Conservation (phyloP, 2,113 vertebrate genomes). For the Rhinolophus sinicus region DNA sequence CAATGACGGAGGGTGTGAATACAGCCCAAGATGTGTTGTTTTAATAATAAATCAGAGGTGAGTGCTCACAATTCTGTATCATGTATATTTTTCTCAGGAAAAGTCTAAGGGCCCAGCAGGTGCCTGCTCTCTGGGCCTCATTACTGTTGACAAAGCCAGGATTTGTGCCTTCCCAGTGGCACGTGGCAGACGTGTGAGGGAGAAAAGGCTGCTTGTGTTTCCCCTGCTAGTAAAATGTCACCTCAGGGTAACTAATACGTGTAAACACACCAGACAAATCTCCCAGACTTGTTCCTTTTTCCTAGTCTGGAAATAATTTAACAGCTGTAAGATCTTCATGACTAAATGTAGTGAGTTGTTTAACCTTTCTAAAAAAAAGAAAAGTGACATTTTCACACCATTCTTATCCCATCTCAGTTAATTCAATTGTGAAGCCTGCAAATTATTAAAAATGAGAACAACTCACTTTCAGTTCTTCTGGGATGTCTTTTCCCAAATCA, state of each 20-base stretch:
- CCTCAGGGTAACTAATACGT: slow-evolving; percentile 71
- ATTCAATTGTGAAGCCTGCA: slow-evolving; percentile 57
- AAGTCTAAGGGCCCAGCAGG: slow-evolving; percentile 73
- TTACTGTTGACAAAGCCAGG: slow-evolving; percentile 78
- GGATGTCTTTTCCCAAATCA: neutral
- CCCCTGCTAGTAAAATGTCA: slow-evolving; percentile 76
- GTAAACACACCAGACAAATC: slow-evolving; percentile 65
- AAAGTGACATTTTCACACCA: neutral
- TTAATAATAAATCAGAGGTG: slow-evolving; percentile 74
- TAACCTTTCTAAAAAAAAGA: slow-evolving; percentile 4
- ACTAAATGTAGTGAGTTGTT: slow-evolving; percentile 46
- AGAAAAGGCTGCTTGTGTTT: slow-evolving; percentile 65
- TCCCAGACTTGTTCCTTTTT: slow-evolving; percentile 64
- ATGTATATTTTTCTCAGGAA: slow-evolving; percentile 69
- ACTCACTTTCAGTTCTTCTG: neutral
- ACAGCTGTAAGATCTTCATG: slow-evolving; percentile 51
- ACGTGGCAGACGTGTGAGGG: slow-evolving; percentile 66
- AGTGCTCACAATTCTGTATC: slow-evolving; percentile 63
- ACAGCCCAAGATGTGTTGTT: neutral
- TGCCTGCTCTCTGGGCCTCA: slow-evolving; percentile 72
- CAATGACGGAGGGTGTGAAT: slow-evolving; percentile 3
- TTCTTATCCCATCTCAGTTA: slow-evolving; percentile 66
- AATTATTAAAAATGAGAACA: slow-evolving; percentile 40
- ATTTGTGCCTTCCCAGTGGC: slow-evolving; percentile 70
- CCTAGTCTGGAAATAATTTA: slow-evolving; percentile 67